Evolutionary conservation across 2,113 vertebrate species (phyloP), one percentile per base, ranked within the genome.

Genomic region (Ciconia boyciana): DNA sequence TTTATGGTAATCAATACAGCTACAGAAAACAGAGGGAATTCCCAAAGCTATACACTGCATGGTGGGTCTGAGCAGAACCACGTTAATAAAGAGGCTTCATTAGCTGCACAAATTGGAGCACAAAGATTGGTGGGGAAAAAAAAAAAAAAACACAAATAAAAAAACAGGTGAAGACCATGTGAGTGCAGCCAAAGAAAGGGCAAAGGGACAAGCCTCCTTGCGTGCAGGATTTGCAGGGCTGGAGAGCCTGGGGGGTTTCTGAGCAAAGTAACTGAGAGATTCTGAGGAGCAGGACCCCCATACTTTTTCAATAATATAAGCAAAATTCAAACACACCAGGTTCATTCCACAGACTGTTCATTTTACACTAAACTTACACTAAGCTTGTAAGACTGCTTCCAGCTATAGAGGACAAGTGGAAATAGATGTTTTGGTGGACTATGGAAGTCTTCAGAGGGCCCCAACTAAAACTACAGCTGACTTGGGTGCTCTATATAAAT

Each of bases 221-320:
- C 0, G 0, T 16, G 62, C 10, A n/a, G 25, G 9, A 14, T 58
- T 68, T 6, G 0, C 25, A 60, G 54, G 12, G 10, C 44, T 89
- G 31, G 24, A 46, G 10, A 70, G 16, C 4, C 31, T 70, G 18
- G 12, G 17, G 14, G 25, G 60, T 46, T 83, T 64, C 52, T 76
- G 24, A 64, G 5, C 16, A 54, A 57, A 70, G 11, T 20, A n/a
- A 61, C 34, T 18, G 14, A 46, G 31, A 44, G 12, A n/a, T 75
- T 66, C 43, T 1, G 10, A 83, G 17, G 11, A 78, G 51, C 7
- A 54, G 25, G 51, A 68, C 4, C 3, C 3, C 13, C 43, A 29
- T 7, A 11, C 3, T 32, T 77, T 87, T 85, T 71, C n/a, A 66
- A 24, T 31, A 66, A 51, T 25, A 58, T 60, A 87, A 70, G 2